Conservation (phyloP, 1,140 invertebrate species). For the Heliconius congener region DNA sequence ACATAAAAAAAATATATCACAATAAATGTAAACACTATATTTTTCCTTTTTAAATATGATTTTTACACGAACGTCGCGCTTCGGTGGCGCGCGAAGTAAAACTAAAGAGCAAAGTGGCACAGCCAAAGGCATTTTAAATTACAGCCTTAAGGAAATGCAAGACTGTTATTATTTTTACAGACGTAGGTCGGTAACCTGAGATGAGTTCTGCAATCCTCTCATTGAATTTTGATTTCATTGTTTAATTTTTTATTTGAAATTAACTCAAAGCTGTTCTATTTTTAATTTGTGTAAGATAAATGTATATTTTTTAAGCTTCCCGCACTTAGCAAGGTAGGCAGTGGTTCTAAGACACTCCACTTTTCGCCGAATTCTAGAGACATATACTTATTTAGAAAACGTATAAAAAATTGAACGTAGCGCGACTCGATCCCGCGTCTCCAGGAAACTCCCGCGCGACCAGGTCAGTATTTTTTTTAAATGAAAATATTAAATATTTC, state of each 20-base stretch:
- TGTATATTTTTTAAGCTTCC: not conserved
- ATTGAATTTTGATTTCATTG: constrained; percentile 5
- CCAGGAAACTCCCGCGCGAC: no score
- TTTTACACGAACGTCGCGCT: constrained; percentile 47
- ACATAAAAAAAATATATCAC: not conserved
- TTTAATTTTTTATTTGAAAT: not conserved
- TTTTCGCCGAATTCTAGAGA: no score
- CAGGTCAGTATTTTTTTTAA: no score
- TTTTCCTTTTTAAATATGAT: not conserved
- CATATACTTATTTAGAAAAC: no score
- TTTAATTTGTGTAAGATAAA: not conserved
- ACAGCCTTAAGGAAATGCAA: constrained; percentile 42
- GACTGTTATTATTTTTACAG: constrained; percentile 38
- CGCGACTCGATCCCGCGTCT: no score
- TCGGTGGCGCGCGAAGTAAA: constrained; percentile 53
- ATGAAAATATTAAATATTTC: no score
- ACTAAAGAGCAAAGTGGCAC: constrained; percentile 41
- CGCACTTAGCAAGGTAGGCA: no score
- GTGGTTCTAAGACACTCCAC: no score
- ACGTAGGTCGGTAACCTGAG: constrained; percentile 40
- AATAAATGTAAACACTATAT: not conserved
- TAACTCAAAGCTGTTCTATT: not conserved
- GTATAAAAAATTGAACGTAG: no score
- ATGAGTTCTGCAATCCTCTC: constrained; percentile 19
- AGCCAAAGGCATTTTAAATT: not conserved